Percentiles rank a stretch among this genome's conserved stretches.
phyloP scores from a whole-genome alignment of 2,797 vertebrate species.

The Cichlasoma orientale region DNA sequence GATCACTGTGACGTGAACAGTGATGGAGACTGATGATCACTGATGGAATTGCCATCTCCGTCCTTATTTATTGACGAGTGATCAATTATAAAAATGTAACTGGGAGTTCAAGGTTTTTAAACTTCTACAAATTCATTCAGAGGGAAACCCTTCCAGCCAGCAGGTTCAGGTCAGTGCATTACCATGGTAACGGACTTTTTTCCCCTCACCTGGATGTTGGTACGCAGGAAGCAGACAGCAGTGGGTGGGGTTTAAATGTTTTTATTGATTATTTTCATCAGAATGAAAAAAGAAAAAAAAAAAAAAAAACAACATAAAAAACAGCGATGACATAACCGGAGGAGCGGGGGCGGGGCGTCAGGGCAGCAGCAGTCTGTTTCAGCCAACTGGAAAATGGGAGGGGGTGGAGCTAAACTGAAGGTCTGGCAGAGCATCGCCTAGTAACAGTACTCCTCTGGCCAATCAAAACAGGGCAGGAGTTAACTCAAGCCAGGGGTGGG shows the following conservation, averaged over 20 bases:
- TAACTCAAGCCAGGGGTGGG: conserved; percentile 36
- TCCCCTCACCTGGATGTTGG: too few relatives aligned
- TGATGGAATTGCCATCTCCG: too few relatives aligned
- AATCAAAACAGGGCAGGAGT: not conserved
- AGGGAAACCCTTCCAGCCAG: too few relatives aligned
- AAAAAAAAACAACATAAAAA: conserved; percentile 56
- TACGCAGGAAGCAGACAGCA: conserved; percentile 2
- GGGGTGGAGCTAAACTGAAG: conserved; percentile 35
- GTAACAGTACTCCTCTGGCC: conserved; percentile 42
- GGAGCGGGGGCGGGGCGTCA: conserved; percentile 26
- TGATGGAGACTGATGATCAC: too few relatives aligned
- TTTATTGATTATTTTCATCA: conserved; percentile 70
- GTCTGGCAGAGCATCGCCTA: conserved; percentile 35
- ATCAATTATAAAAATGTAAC: too few relatives aligned
- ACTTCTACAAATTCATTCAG: too few relatives aligned
- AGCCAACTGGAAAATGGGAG: conserved; percentile 44
- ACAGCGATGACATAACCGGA: conserved; percentile 45
- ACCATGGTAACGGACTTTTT: too few relatives aligned
- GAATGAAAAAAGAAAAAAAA: conserved; percentile 73
- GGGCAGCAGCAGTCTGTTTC: conserved; percentile 65
- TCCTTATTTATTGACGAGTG: too few relatives aligned
- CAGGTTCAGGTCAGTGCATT: too few relatives aligned
- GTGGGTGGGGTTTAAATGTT: conserved; percentile 44
- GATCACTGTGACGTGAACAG: too few relatives aligned
- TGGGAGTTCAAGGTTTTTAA: too few relatives aligned